Evolutionary conservation across 92 coral and sea anemone species (phyloP), one percentile per base, ranked within the genome.

Genomic region (Porites evermanni): DNA sequence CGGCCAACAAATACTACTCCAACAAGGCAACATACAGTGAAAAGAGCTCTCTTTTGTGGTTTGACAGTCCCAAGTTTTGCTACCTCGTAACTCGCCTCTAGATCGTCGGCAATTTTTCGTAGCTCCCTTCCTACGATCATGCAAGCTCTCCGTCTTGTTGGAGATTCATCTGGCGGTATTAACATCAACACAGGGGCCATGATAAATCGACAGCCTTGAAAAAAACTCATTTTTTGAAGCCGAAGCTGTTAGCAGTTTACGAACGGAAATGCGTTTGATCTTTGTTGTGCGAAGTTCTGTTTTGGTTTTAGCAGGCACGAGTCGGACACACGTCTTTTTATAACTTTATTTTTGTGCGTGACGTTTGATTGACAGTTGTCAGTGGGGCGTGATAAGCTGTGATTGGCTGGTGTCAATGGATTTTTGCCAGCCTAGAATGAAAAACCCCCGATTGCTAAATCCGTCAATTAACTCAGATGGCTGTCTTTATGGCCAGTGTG

Each of bases 91-190:
- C 64, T 77, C n/a, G 81, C 81, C 32, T 77, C 81, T 1, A 77
- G 32, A 60, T 77, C 81, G 24, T 77, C 81, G 10, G 53, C 81
- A 9, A 77, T 60, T 38, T 77, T 77, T 32, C 70, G 53, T 44
- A 74, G 60, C 71, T 83, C 87, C 51, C 87, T 17, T 0, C 80
- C 87, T 53, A 83, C 80, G 7, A 53, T 32, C 16, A 83, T 83
- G 16, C 87, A 83, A 11, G 87, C 80, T 73, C 80, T 83, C 20
- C 87, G 63, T 3, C 80, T 80, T 7, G 73, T 61, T 7, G 87
- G 87, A 47, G 65, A 83, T 19, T 83, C 70, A 29, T 83, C 80
- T 1, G 87, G 19, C 4, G 72, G 24, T 12, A 83, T n/a, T 2
- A 83, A 60, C 52, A 77, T 23, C n/a, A 70, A 59, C 38, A 64